Percentiles rank a stretch among this genome's conserved stretches.
phyloP scores from a whole-genome alignment of 1,140 invertebrate species.

The Trypoxylus dichotomus region DNA sequence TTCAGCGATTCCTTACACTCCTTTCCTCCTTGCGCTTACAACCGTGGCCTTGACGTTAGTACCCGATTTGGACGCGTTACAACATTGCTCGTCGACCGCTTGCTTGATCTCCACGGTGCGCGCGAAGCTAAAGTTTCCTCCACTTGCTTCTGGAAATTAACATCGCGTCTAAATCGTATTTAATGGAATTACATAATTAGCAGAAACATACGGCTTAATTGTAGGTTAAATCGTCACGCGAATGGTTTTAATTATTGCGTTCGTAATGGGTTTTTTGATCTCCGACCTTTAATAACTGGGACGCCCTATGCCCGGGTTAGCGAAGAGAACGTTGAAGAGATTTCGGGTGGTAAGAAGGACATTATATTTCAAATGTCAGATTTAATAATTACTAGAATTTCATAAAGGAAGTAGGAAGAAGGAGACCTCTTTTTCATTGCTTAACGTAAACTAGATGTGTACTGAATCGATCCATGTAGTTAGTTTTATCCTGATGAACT shows the following conservation, averaged over 20 bases:
- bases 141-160: neutral
- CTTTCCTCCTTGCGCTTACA: neutral
- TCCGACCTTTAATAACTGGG: neutral
- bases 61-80: too few species aligned
- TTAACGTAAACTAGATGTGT: too few species aligned
- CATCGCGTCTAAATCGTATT: neutral
- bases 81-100: too few species aligned
- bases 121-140: neutral
- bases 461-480: too few species aligned
- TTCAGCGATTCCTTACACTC: neutral
- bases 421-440: too few species aligned
- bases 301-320: neutral
- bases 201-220: conserved; percentile 12
- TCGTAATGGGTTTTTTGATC: neutral
- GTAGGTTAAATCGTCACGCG: conserved; percentile 12
- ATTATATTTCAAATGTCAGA: too few species aligned
- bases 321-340: neutral
- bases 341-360: too few species aligned
- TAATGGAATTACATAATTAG: conserved; percentile 18
- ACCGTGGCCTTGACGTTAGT: neutral
- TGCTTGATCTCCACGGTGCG: too few species aligned
- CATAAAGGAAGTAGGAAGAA: too few species aligned
- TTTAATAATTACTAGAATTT: too few species aligned
- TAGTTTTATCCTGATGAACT: too few species aligned
- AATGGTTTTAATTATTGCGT: conserved; percentile 15